Conservation (phyloP, 2,113 vertebrate genomes). For the Quiscalus mexicanus region DNA sequence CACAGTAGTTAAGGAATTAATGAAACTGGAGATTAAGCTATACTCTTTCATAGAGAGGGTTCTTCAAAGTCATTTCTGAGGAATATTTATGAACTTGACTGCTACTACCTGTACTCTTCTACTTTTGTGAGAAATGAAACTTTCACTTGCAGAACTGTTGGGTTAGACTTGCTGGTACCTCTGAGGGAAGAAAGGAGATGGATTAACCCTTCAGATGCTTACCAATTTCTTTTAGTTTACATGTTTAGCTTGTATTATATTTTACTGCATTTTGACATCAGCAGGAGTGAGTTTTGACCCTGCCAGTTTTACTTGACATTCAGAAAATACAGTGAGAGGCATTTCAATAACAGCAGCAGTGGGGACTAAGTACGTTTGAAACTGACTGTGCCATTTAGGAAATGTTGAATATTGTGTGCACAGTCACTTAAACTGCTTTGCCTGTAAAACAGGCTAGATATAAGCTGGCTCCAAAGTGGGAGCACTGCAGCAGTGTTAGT, state of each 20-base stretch:
- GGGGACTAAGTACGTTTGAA: not conserved
- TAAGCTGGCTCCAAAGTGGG: not conserved
- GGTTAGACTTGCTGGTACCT: not conserved
- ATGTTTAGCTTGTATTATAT: not conserved
- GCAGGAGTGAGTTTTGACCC: not conserved
- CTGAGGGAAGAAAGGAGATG: not conserved
- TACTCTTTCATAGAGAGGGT: constrained; percentile 40
- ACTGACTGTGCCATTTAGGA: not conserved
- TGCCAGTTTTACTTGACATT: not conserved
- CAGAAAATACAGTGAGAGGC: not conserved
- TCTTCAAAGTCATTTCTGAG: constrained; percentile 53
- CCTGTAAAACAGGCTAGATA: not conserved
- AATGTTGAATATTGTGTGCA: not conserved
- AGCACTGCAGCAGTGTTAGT: not conserved
- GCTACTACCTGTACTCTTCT: not conserved
- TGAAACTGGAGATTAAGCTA: constrained; percentile 60
- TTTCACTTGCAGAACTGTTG: constrained; percentile 4
- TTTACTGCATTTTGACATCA: not conserved
- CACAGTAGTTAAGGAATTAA: constrained; percentile 57
- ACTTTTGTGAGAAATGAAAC: constrained; percentile 27
- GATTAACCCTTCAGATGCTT: not conserved
- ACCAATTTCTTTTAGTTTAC: not conserved
- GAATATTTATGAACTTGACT: constrained; percentile 63
- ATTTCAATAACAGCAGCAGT: not conserved
- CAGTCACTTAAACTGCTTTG: not conserved